Evolutionary conservation across 2,888 invertebrate genomes (phyloP).

Genomic region (Pemphredon lugubris): DNA sequence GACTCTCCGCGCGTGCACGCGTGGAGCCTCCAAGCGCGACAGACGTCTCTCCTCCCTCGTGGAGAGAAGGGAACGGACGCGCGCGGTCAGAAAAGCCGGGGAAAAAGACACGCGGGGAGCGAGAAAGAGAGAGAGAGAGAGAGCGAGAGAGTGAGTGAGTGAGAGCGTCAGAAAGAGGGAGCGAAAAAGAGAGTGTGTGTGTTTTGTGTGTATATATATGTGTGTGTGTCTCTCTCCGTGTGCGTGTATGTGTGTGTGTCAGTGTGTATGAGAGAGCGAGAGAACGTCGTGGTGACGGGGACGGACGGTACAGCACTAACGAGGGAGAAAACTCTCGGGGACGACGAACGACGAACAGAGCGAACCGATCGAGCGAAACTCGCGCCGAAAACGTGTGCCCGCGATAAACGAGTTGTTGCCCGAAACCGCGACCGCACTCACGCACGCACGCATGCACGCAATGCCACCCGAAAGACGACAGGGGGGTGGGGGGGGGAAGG

Average conservation of each 20-base stretch:
- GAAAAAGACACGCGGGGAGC: conserved; percentile 57
- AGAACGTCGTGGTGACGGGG: conserved; percentile 29
- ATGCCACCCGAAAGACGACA: background rate
- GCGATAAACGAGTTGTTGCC: background rate
- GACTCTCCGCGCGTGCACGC: conserved; percentile 63
- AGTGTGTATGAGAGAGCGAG: conserved; percentile 20
- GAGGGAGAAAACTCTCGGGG: conserved; percentile 50
- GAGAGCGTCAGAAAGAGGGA: background rate
- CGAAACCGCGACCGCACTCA: background rate
- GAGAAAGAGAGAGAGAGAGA: conserved; percentile 20
- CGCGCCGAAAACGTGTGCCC: conserved; percentile 38
- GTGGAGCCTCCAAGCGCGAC: conserved; percentile 59
- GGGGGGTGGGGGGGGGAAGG: background rate
- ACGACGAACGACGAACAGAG: conserved; percentile 21
- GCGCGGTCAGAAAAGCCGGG: conserved; percentile 61
- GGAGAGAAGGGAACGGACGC: conserved; percentile 61
- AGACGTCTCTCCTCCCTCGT: conserved; percentile 61
- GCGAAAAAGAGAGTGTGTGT: background rate
- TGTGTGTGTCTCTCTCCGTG: background rate
- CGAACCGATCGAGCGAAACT: conserved; percentile 30
- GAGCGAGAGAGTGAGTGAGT: conserved; percentile 15
- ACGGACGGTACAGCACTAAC: conserved; percentile 44
- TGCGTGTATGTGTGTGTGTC: background rate
- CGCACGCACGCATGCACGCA: background rate
- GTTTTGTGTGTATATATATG: background rate